Base-by-base conservation (phyloP, 2,888 invertebrate species). In the Sphinx pinastri region DNA sequence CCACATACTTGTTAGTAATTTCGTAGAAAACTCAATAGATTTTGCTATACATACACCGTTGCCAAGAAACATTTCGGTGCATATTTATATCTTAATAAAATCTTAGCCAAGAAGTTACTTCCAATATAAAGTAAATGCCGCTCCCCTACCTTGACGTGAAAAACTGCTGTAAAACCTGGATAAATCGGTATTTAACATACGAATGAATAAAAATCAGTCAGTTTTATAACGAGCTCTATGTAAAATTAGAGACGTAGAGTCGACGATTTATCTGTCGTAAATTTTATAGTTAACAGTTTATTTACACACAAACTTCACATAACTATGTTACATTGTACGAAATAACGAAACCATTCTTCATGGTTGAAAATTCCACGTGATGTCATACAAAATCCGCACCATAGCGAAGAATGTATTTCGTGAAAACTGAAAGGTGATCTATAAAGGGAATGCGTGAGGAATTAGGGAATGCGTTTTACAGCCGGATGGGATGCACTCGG, bases 401-500 rank as follows among this genome's bases (percentile, higher is more conserved):
- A 11, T 51, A 19, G 54, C 19, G n/a, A 55, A 19, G 63, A 16
- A 16, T 31, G 57, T 31, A 6, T 19, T 51, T 2, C 38, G 31
- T 38, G 31, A 52, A 38, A 25, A n/a, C 10, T 54, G 31, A 51
- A 38, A 25, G 31, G 14, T 54, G 31, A 51, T 31, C 49, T 60
- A 63, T 49, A 63, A 60, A 69, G 54, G 19, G 45, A 38, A 19
- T 68, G 67, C 55, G 51, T 67, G 51, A 76, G 71, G 72, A 77
- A 79, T 78, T 80, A 73, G 71, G 60, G 76, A 79, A 74, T 74
- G 73, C 75, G 68, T 71, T 77, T 72, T 76, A 75, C 79, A 75
- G 78, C 81, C 83, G 87, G 87, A 83, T 82, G 82, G 73, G 71
- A 76, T 75, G 76, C 77, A 73, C 77, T 74, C 72, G 77, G 79